Conservation (phyloP, 2,113 vertebrate genomes). For the Isurus oxyrinchus region DNA sequence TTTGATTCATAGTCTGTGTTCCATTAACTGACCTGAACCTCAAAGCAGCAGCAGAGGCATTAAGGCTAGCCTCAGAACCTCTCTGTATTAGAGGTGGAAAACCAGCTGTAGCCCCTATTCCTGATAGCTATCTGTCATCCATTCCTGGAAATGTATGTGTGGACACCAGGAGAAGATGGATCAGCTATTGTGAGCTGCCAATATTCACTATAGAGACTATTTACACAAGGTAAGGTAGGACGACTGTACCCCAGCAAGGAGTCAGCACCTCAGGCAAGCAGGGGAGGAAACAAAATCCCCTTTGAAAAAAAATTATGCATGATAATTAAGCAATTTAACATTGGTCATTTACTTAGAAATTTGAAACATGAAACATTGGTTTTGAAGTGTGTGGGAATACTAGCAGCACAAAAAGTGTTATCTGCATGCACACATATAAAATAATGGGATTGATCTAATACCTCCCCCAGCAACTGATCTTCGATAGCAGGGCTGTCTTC, state of each 20-base stretch:
- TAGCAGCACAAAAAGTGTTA: constrained; percentile 7
- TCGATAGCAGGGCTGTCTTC: constrained; percentile 53
- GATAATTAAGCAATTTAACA: not conserved
- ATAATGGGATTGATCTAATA: constrained; percentile 50
- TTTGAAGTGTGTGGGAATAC: not conserved
- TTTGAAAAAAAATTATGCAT: constrained; percentile 11
- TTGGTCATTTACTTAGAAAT: not conserved
- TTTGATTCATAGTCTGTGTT: not conserved
- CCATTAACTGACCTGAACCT: not conserved
- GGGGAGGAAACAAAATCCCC: not conserved
- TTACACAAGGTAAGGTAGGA: not conserved
- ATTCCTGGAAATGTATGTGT: not conserved
- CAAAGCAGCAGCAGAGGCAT: not conserved
- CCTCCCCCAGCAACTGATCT: constrained; percentile 67
- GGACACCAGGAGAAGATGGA: not conserved
- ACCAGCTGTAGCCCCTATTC: not conserved
- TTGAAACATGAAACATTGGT: not conserved
- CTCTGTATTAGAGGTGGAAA: not conserved
- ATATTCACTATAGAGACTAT: not conserved
- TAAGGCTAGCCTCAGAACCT: not conserved
- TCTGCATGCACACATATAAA: constrained; percentile 37
- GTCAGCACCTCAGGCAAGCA: not conserved
- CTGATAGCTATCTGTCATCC: not conserved
- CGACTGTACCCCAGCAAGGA: not conserved
- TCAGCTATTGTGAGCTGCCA: not conserved